Evolutionary conservation across 2,797 vertebrate species (phyloP).

Genomic region (Myiotriccus ornatus): DNA sequence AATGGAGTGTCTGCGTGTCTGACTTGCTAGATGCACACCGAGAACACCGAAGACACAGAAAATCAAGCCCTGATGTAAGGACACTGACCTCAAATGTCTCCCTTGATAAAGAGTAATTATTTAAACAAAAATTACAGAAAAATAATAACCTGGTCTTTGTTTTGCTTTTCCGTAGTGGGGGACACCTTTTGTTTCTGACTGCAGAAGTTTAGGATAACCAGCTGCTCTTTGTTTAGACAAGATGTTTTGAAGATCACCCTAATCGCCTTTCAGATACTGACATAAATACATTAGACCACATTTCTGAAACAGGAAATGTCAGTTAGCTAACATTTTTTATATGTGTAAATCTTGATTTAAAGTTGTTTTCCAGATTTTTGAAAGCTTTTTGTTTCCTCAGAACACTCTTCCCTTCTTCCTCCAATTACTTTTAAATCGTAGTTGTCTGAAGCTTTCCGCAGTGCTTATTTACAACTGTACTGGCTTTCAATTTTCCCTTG

Average conservation of each 20-base stretch:
- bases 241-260: background rate
- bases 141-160: background rate
- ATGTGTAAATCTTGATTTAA: constrained; percentile 52
- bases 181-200: background rate
- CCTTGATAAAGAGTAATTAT: background rate
- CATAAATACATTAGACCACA: background rate
- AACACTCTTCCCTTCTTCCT: constrained; percentile 51
- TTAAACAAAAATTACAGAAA: background rate
- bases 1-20: background rate
- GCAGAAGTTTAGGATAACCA: background rate
- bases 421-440: constrained; percentile 69
- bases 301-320: background rate
- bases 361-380: constrained; percentile 57
- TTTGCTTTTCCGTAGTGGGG: background rate
- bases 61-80: background rate
- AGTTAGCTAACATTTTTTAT: constrained; percentile 23
- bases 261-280: background rate
- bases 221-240: background rate
- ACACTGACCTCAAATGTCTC: background rate
- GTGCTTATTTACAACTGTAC: constrained; percentile 69
- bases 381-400: constrained; percentile 57
- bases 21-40: background rate
- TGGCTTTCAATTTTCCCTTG: constrained; percentile 72
- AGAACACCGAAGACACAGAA: background rate
- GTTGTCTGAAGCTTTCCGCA: constrained; percentile 63